Base-by-base conservation (phyloP, 2,797 vertebrate species). In the Phalanger gymnotis region DNA sequence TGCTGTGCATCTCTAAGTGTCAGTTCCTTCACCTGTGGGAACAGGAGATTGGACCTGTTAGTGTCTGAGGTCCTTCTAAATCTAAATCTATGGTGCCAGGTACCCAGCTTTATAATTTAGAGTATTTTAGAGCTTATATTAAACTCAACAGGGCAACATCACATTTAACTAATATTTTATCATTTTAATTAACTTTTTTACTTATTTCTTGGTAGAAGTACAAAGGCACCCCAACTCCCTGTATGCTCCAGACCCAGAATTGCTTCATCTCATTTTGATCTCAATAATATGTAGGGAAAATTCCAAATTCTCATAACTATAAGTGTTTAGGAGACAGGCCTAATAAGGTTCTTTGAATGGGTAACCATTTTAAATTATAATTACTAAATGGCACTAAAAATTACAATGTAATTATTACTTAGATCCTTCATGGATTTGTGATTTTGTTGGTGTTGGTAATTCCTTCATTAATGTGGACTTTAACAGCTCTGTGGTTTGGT, bases 111-210 rank as follows among this genome's bases (percentile, higher is more conserved):
- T 10, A 47, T 81, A 47, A 81, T 81, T 0, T 52, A 30, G 95
- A 92, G 22, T 11, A 0, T 81, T 6, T 87, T 51, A 6, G 93
- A 47, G 87, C 93, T 94, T 87, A 51, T 11, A 52, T 90, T 56
- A 73, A 90, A 92, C 11, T 53, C 73, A 81, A 30, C 40, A 27
- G 90, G 90, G 91, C 34, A 54, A 58, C 28, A 28, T 90, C 92
- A n/a, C 54, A 93, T 87, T 66, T 51, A n/a, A 56, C 54, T 90
- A 31, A 47, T 90, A 12, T 47, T 94, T 92, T 95, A 22, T 19
- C n/a, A 66, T 95, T 94, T 92, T 54, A 56, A 56, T 95, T 51
- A 90, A 30, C 91, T n/a, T 73, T 73, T 89, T 93, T 92, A 25
- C 53, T 53, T 31, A 5, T 95, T 95, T 93, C 91, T 81, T 93